phyloP scores from a whole-genome alignment of 23 tunicate genomes.

The Diplosoma virens region DNA sequence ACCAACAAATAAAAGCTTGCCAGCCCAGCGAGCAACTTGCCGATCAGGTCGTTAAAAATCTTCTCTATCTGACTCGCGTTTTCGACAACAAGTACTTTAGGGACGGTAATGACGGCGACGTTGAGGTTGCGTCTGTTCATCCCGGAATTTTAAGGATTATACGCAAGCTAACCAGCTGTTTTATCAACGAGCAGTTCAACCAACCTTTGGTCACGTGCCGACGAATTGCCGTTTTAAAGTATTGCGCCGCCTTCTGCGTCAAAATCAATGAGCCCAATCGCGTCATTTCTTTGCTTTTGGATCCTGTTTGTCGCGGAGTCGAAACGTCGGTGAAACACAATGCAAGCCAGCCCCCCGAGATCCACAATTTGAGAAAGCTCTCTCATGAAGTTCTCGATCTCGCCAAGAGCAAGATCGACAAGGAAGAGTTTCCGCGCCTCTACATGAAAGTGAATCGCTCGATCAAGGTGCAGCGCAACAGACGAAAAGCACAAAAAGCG shows the following conservation, averaged over 20 bases:
- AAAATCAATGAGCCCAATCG: slow-evolving; percentile 25
- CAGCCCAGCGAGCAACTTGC: slow-evolving; percentile 30
- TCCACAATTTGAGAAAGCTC: slow-evolving; percentile 31
- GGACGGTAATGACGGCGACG: not conserved
- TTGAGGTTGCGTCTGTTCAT: slow-evolving; percentile 1
- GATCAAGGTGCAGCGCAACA: slow-evolving; percentile 21
- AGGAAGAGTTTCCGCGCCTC: slow-evolving; percentile 27
- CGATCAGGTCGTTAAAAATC: slow-evolving; percentile 68
- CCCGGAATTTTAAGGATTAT: slow-evolving; percentile 15
- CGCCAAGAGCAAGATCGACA: slow-evolving; percentile 40
- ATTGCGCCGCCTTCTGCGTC: slow-evolving; percentile 58
- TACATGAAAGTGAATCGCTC: slow-evolving; percentile 40
- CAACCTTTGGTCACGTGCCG: slow-evolving; percentile 43
- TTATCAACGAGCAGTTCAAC: slow-evolving; percentile 51
- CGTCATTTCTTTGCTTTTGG: slow-evolving; percentile 30
- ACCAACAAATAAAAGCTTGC: slow-evolving; percentile 41
- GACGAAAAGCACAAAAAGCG: slow-evolving; percentile 51
- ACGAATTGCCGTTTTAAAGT: slow-evolving; percentile 65
- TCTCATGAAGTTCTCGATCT: slow-evolving; percentile 68
- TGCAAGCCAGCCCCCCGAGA: slow-evolving; percentile 12
- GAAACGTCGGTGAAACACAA: slow-evolving; percentile 26
- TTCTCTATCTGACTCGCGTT: slow-evolving; percentile 50
- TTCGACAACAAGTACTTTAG: not conserved
- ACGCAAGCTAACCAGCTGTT: slow-evolving; percentile 14
- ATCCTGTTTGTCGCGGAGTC: slow-evolving; percentile 53